Evolutionary conservation across 2,797 vertebrate species (phyloP), one percentile per base, ranked within the genome.

Genomic region (Anableps anableps): DNA sequence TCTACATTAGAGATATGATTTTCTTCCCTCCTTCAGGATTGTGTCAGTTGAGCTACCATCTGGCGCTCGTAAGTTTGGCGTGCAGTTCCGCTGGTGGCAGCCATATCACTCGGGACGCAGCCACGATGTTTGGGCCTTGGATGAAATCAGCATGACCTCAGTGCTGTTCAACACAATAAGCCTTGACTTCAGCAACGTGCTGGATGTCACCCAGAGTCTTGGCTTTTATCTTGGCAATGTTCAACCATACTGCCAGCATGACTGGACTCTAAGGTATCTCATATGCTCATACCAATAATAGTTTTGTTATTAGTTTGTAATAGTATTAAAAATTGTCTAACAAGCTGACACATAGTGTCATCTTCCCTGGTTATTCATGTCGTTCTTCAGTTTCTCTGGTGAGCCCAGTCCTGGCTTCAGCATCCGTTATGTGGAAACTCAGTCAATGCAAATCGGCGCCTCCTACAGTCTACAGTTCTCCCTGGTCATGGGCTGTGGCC

Each of bases 61-160:
- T 6, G 97, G 97, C 2, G 98, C 98, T 19, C 97, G 96, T 80
- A 97, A 96, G 76, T 96, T 98, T 75, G 98, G 99, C 38, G 97
- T 99, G 79, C 99, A 99, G 94, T 99, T 99, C 95, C 97, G 98
- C 86, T 99, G 99, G 98, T 99, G 99, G 99, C 99, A 99, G 89
- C 98, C 99, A 0, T 98, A 99, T 82, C 98, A 99, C 83, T 99
- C 98, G 1, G 98, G 98, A 38, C 98, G 97, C 5, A 95, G 97
- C 0, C 97, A 97, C 75, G 99, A 99, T 4, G 98, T 99, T 1
- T 99, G 99, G 99, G 99, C 98, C 0, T 90, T 99, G n/a, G 99
- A 99, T 91, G 99, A 99, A 93, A 98, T 99, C 92, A 97, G 97
- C 92, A 99, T 99, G 98, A 99, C 99, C 11, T 99, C 98, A 1